Base-by-base conservation (phyloP, 2,888 invertebrate genomes). In the Drosophila antonietae region DNA sequence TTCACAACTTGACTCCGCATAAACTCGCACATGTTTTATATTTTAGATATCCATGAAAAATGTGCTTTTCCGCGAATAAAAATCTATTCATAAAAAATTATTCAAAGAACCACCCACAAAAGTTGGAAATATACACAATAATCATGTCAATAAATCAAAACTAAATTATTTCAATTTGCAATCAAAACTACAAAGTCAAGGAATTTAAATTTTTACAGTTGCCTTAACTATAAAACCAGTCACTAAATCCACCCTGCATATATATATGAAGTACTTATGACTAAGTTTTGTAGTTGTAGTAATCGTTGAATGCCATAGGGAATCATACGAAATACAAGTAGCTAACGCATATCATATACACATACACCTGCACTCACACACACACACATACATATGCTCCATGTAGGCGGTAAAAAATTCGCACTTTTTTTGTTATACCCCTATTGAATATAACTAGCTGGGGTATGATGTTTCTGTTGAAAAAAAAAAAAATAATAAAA, bases 361-460 rank as follows among this genome's bases (percentile, higher is more conserved):
- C 28, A 28, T 15, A 55, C 18, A 47, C 1, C 28, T 6, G 28
- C 28, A 28, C 28, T 28, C 7, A 20, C 14, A 33, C 33, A 9
- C 28, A 15, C 18, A 39, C 39, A 20, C 41, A 28, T 28, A 28
- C 37, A 12, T 23, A 44, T 28, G 15, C 28, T 18, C 52, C 65
- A 69, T 68, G 58, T 64, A 84, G 80, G 80, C 86, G 81, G 68
- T 72, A 57, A 78, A 72, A 88, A 80, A 70, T 88, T 83, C 83
- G 88, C 83, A 83, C 83, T 73, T 83, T 81, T 37, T 73, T 86
- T 78, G 74, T 37, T 51, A 35, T 35, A 35, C 51, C 10, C n/a
- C 2, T 31, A 14, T 7, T 8, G 14, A 14, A 18, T 14, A 35
- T 20, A 8, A 35, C 3, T 20, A 14, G 18, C 14, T 14, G 2